Base-by-base conservation (phyloP, 2,113 vertebrate genomes). In the Atractosteus spatula region DNA sequence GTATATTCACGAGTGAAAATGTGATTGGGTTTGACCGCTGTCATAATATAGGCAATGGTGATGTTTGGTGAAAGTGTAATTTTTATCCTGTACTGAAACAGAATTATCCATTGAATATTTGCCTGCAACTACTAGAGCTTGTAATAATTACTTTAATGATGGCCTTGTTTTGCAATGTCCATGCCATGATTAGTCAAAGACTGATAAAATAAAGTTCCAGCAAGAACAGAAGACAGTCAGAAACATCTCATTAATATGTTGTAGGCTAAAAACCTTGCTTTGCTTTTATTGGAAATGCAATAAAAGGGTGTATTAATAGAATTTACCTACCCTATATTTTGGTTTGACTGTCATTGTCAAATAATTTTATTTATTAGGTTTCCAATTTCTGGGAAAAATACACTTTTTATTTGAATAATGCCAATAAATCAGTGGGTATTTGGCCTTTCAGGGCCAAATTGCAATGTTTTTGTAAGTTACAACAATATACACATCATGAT, bases 101-200 rank as follows among this genome's bases (percentile, higher is more conserved):
- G 80, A 77, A 74, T 69, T 77, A 80, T 75, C 59, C 66, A 74
- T 85, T 80, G 74, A 84, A 85, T 79, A 90, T 84, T 86, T 81
- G 81, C 83, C 84, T 84, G 85, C 85, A 92, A 86, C 82, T 85
- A 80, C 87, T 87, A 89, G 81, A 83, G 87, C 83, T 89, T 77
- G 44, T 84, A 86, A 77, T 86, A 84, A 88, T 90, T 90, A 81
- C 79, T 86, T 89, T 91, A 92, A 85, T 91, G 82, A 89, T 90
- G 82, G 71, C 84, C 87, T 79, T 85, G 56, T 73, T 66, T 85
- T 85, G 70, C 79, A 87, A 85, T 80, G 71, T 29, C 14, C 41
- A 74, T 80, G 71, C 69, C 41, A 45, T 43, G 14, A 81, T 82
- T 82, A 87, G 71, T 84, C 77, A 66, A 82, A 85, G 82, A 80